Conservation (phyloP, 2,797 vertebrate genomes). For the Ctenosaura bakeri region DNA sequence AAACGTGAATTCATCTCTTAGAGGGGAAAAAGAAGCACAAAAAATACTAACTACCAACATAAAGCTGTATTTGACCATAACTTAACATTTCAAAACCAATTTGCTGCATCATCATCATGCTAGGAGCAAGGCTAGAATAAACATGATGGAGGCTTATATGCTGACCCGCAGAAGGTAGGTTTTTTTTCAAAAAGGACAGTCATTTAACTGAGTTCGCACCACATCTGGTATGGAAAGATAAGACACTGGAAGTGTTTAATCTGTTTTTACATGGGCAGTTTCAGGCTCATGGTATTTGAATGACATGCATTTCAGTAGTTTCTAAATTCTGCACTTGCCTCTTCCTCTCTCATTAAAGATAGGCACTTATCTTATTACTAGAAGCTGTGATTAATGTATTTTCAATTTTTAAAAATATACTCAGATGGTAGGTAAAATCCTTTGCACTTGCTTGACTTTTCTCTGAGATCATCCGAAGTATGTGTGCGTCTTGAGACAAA, state of each 20-base stretch:
- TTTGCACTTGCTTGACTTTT: not conserved
- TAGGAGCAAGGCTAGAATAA: not conserved
- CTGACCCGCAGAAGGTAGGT: not conserved
- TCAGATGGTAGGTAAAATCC: not conserved
- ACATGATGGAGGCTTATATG: not conserved
- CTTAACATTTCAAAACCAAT: not conserved
- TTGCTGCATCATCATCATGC: not conserved
- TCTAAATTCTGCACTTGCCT: not conserved
- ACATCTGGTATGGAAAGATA: conserved; percentile 36
- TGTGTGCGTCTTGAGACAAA: not conserved
- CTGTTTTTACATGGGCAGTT: not conserved
- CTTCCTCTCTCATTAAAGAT: not conserved
- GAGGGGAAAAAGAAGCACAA: conserved; percentile 46
- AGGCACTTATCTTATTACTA: not conserved
- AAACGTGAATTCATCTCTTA: conserved; percentile 41
- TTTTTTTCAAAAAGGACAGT: accelerated
- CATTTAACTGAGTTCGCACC: conserved; percentile 24
- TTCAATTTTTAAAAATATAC: not conserved
- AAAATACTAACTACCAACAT: conserved; percentile 32
- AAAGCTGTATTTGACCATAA: conserved; percentile 25
- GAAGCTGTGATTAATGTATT: not conserved
- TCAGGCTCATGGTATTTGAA: not conserved
- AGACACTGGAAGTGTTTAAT: not conserved
- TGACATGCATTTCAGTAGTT: not conserved
- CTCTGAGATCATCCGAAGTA: not conserved